Evolutionary conservation across 2,888 invertebrate genomes (phyloP), one percentile per base, ranked within the genome.

Genomic region (Lycia hirtaria): DNA sequence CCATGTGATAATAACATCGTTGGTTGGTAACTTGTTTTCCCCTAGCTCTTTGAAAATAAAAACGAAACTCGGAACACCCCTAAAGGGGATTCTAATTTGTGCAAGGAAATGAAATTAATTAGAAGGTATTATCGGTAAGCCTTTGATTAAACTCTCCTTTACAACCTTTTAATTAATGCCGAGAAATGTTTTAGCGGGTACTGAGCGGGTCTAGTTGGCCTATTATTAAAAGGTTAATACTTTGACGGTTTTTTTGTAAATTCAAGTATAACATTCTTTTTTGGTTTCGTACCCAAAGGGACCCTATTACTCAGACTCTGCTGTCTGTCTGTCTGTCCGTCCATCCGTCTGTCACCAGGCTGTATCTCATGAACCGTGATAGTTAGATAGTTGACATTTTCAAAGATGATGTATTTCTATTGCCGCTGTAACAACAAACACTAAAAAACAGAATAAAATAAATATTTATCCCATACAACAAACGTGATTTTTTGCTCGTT

Each of bases 91-190:
- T 74, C 70, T 70, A 73, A 76, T 75, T 73, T 73, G 62, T 61
- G 62, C 59, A 68, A 62, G 67, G 69, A 75, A 77, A 77, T 75
- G 69, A 74, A 75, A 75, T 76, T 76, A 79, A 80, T 76, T 77
- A 73, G 71, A 73, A 73, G 75, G 76, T 78, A 81, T 80, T 77
- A 80, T 81, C 71, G 76, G 73, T 66, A 70, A 71, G 71, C 71
- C 73, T 76, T 75, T 80, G 76, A 82, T 79, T 80, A 82, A 82
- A 77, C 74, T 77, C 74, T 72, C 69, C 62, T 78, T 69, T 71
- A 61, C 66, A 67, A 59, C 69, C 72, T 68, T 73, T 73, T 80
- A 80, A 79, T 82, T 77, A 80, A 78, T 58, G 43, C 54, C 20
- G 28, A 51, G 59, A 47, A 59, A 54, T 54, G 50, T 54, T 53